Evolutionary conservation across 2,888 invertebrate species (phyloP), one percentile per base, ranked within the genome.

Genomic region (Ophioninae sp.): DNA sequence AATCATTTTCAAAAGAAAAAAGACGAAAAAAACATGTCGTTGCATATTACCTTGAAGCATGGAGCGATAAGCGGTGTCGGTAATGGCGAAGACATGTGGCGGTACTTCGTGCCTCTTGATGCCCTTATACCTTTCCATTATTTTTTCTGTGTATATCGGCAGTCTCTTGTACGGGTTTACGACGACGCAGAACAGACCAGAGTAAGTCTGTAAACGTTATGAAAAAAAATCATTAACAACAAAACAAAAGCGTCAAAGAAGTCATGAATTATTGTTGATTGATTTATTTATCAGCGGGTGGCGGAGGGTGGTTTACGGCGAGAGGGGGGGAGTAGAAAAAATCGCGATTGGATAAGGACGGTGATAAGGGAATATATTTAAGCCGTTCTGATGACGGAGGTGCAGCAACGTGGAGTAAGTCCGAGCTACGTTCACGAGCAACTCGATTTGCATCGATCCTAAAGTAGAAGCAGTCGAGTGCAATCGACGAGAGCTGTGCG

Each of bases 141-240:
- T 98, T 94, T 98, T 98, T 94, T 99, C 99, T 92, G 99, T 99
- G 95, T 99, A 99, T 93, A 99, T 99, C 85, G 99, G 99, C 93
- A 99, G 95, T 94, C 97, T 97, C 95, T 99, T 99, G 96, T 99
- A 99, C 5, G 99, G 99, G 94, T 99, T 99, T 89, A 99, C 99
- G 90, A 99, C 99, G 92, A 99, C 99, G 94, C 99, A 99, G 95
- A 99, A 99, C 90, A 99, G 97, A 87, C 99, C 99, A 88, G 99
- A 99, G 94, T 99, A 99, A 89, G 99, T 99, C 99, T 99, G 96
- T 44, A 95, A 94, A 51, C 13, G 51, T 89, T 90, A 88, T 91
- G 89, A n/a, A 17, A 63, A 59, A 51, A 71, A 41, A 1, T 2
- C 1, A 30, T 30, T 30, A 30, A 2, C 3, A 30, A 30, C 30